phyloP scores from a whole-genome alignment of 2,113 vertebrate species.

The Ciconia maguari region DNA sequence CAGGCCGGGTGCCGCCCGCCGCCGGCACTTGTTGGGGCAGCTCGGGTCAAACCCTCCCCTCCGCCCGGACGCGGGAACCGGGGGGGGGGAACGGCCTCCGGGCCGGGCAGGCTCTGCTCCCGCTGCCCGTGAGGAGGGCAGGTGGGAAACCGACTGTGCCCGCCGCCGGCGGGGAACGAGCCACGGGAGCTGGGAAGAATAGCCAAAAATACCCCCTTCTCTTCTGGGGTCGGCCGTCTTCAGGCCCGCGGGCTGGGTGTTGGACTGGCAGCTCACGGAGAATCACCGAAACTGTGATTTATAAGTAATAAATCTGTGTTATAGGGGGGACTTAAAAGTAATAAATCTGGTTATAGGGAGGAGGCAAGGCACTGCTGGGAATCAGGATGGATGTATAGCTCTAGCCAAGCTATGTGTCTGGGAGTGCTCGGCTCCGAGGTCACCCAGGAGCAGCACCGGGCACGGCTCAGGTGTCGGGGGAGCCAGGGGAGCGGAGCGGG shows the following conservation, averaged over 20 bases:
- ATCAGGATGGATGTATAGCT: fast-evolving
- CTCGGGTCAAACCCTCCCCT: background rate
- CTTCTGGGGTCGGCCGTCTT: background rate
- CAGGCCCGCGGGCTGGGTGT: background rate
- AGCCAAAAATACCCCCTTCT: background rate
- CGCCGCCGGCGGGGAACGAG: background rate
- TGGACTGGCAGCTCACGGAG: background rate
- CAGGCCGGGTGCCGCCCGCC: background rate
- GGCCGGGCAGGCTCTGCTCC: background rate
- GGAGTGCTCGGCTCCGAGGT: fast-evolving
- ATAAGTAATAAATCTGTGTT: background rate
- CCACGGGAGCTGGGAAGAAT: background rate
- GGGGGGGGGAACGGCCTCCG: background rate
- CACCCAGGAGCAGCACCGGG: background rate
- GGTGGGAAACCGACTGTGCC: background rate
- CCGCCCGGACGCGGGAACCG: background rate
- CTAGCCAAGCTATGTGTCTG: background rate
- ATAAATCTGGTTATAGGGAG: background rate
- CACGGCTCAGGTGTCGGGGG: background rate
- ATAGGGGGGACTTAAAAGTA: no score
- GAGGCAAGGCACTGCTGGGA: background rate
- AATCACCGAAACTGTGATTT: background rate
- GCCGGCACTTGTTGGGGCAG: background rate
- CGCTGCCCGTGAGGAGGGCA: background rate
- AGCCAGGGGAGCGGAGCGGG: no score